Evolutionary conservation across 2,113 vertebrate species (phyloP).

Genomic region (Paradoxurus hermaphroditus): DNA sequence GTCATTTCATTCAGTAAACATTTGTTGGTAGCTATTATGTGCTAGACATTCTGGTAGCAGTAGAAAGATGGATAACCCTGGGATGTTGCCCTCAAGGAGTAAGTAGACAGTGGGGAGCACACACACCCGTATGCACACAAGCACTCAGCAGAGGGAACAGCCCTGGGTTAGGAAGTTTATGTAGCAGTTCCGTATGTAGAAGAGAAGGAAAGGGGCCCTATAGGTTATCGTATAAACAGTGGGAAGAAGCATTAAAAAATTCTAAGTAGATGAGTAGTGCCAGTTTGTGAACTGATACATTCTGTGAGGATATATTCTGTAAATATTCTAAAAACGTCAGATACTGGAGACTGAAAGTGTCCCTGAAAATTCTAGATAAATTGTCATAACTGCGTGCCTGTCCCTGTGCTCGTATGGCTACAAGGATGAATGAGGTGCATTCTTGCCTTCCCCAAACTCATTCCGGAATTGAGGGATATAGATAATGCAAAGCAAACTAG

Average conservation of each 20-base stretch:
- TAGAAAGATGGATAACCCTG: not conserved
- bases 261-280: not conserved
- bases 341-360: not conserved
- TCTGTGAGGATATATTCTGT: not conserved
- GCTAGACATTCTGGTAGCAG: not conserved
- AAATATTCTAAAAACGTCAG: not conserved
- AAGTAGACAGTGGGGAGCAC: not conserved
- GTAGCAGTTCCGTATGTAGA: not conserved
- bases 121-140: not conserved
- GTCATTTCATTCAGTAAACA: not conserved
- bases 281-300: not conserved
- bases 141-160: not conserved
- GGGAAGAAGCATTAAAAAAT: not conserved
- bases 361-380: not conserved
- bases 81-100: not conserved
- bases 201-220: not conserved
- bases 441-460: not conserved
- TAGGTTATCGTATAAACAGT: not conserved
- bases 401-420: not conserved
- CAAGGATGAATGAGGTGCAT: not conserved
- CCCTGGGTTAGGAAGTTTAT: not conserved
- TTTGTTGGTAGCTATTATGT: not conserved
- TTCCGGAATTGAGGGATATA: not conserved
- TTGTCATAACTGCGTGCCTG: not conserved
- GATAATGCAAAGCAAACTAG: not conserved